These are phyloP conservation scores for Ptychodera flava DNA, from an alignment of 35 echinoderm and acorn worm species.

Conservation along the genomic window DNA sequence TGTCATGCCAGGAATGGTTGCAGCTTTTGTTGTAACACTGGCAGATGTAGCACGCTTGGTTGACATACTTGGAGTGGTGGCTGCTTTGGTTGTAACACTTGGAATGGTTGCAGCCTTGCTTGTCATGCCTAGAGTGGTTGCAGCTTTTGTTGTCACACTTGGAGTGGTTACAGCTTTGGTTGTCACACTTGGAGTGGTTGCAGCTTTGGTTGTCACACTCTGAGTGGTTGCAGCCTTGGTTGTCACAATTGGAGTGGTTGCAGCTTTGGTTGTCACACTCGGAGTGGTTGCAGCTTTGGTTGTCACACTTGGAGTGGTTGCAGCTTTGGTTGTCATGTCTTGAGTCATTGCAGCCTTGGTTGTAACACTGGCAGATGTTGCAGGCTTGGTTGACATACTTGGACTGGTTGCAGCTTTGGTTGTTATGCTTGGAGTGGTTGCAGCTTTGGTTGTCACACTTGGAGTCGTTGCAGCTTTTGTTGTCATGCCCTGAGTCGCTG, in stretches of 20 bases:
- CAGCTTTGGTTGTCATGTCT: neutral
- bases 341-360: neutral
- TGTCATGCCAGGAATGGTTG: neutral
- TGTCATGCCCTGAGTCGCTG: neutral
- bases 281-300: neutral
- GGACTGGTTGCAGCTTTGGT: neutral
- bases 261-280: neutral
- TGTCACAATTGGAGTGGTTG: neutral
- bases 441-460: neutral
- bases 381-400: neutral
- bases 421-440: too few relatives aligned
- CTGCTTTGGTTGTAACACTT: neutral
- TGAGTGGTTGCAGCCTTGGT: neutral
- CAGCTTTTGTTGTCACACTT: neutral
- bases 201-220: neutral
- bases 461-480: neutral
- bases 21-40: neutral
- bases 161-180: neutral
- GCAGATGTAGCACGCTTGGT: neutral
- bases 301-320: neutral
- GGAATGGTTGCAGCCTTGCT: neutral
- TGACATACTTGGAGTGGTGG: neutral
- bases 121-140: neutral
- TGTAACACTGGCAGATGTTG: too few relatives aligned
- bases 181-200: neutral